Evolutionary conservation across 2,888 invertebrate species (phyloP).

Genomic region (Hirtodrosophila confusa): DNA sequence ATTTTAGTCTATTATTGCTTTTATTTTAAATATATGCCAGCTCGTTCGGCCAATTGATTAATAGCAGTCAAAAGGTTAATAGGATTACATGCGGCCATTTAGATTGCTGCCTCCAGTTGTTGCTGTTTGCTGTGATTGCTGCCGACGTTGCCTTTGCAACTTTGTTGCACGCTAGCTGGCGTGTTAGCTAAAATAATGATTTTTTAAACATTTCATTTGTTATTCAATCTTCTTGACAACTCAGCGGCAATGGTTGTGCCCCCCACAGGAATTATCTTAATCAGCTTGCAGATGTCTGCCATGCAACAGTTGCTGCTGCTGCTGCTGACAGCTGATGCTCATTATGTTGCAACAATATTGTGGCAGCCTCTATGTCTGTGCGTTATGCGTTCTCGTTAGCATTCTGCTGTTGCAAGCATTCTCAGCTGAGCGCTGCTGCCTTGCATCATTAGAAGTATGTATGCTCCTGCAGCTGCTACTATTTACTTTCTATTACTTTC

Average conservation of each 20-base stretch:
- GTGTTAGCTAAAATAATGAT: too few species aligned
- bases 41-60: conserved; percentile 52
- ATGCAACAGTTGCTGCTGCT: conserved; percentile 22
- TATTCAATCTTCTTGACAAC: conserved; percentile 43
- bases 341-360: conserved; percentile 8
- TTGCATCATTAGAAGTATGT: too few species aligned
- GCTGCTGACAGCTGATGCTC: conserved; percentile 11
- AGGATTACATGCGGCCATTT: conserved; percentile 58
- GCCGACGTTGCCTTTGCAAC: conserved; percentile 28
- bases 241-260: conserved; percentile 10
- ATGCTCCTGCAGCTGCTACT: too few species aligned
- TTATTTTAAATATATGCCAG: conserved; percentile 16
- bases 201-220: conserved; percentile 46
- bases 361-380: background rate
- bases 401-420: too few species aligned
- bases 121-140: conserved; percentile 9
- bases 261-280: background rate
- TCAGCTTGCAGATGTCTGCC: background rate
- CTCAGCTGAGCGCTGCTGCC: too few species aligned
- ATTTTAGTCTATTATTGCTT: background rate
- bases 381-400: too few species aligned
- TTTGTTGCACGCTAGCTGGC: conserved; percentile 72
- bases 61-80: conserved; percentile 69
- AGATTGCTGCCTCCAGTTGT: conserved; percentile 20
- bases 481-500: too few species aligned